A percentile compares a stretch with the other conserved stretches of the same genome.
Evolutionary conservation across 2,888 invertebrate species (phyloP).

Genomic region (Sisyra nigra): DNA sequence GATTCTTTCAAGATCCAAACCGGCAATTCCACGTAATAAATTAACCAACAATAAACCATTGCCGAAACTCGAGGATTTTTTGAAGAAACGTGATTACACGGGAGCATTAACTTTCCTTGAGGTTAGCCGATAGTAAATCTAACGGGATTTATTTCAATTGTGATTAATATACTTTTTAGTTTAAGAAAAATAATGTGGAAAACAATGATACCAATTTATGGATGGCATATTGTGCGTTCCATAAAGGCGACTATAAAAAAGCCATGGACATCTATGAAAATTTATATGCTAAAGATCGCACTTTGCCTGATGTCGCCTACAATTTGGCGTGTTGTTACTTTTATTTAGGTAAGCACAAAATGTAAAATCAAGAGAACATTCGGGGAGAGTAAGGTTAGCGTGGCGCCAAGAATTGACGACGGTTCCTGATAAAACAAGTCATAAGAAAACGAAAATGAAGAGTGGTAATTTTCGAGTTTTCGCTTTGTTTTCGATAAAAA

Average conservation of each 20-base stretch:
- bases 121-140: slow-evolving; percentile 31
- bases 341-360: slow-evolving; percentile 59
- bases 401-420: too few species aligned
- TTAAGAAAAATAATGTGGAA: slow-evolving; percentile 33
- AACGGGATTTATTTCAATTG: background rate
- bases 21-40: slow-evolving; percentile 40
- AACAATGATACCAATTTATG: slow-evolving; percentile 52
- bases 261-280: slow-evolving; percentile 56
- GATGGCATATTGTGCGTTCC: slow-evolving; percentile 92
- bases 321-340: slow-evolving; percentile 92
- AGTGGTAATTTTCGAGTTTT: too few species aligned
- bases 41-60: slow-evolving; percentile 31
- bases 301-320: slow-evolving; percentile 45
- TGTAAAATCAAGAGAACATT: too few species aligned
- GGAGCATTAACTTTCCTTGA: slow-evolving; percentile 88
- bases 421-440: too few species aligned
- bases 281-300: slow-evolving; percentile 33
- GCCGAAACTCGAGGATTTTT: slow-evolving; percentile 80
- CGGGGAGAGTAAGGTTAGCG: too few species aligned
- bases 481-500: too few species aligned
- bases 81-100: slow-evolving; percentile 79
- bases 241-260: slow-evolving; percentile 82
- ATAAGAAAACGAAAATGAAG: too few species aligned
- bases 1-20: slow-evolving; percentile 73
- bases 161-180: slow-evolving; percentile 24